Percentiles rank a stretch among this genome's conserved stretches.
phyloP scores from a whole-genome alignment of 2,797 vertebrate genomes.

The Chlorospingus flavigularis region DNA sequence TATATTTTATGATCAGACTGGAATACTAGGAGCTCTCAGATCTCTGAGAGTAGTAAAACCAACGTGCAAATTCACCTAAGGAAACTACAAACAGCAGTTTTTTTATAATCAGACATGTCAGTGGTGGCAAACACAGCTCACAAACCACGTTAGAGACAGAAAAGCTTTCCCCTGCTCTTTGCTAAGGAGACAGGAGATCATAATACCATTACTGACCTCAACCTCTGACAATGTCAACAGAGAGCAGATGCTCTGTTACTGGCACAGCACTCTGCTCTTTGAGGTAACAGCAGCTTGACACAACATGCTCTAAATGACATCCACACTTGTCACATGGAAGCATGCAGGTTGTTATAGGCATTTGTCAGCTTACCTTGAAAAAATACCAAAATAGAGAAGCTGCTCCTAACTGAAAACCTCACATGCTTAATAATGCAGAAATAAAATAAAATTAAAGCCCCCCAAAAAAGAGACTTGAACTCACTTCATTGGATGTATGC shows the following conservation, averaged over 20 bases:
- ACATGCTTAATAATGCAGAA: background rate
- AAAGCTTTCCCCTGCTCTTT: slow-evolving; percentile 46
- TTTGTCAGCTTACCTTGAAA: background rate
- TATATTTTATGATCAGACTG: background rate
- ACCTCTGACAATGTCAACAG: slow-evolving; percentile 65
- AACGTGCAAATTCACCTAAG: background rate
- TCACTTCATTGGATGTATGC: background rate
- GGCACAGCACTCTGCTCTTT: background rate
- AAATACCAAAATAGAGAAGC: background rate
- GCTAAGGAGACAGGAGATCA: slow-evolving; percentile 25
- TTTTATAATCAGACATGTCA: background rate
- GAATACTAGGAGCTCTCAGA: background rate
- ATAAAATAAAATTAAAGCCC: background rate
- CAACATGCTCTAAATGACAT: background rate
- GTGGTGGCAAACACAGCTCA: background rate
- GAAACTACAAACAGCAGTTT: background rate
- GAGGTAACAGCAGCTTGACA: background rate
- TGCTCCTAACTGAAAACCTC: background rate
- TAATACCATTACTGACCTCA: slow-evolving; percentile 57
- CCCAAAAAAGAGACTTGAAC: background rate
- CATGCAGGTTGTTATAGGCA: background rate
- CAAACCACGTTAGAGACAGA: background rate
- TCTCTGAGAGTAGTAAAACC: background rate
- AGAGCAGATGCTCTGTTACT: slow-evolving; percentile 57
- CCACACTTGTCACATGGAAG: background rate